Evolutionary conservation across 64 coral and sea anemone genomes (phyloP).

Genomic region (Hydrozoanthus tunicans): DNA sequence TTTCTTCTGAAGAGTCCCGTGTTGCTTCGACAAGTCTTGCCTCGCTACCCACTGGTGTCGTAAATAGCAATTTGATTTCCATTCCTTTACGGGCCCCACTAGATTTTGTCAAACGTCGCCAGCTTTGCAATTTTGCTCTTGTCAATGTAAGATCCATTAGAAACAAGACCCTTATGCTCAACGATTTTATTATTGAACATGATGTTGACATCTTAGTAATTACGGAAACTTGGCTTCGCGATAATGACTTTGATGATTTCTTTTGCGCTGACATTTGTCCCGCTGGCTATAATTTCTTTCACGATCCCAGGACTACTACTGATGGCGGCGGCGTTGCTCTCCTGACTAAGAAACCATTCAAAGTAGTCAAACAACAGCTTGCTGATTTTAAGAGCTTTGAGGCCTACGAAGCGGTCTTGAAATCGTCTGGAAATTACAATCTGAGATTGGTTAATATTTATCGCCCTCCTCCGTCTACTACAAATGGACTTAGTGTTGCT

Average conservation of each 20-base stretch:
- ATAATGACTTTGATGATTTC: not conserved
- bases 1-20: not conserved
- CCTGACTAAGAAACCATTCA: slow-evolving; percentile 4
- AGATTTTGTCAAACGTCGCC: slow-evolving; percentile 1
- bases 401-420: not conserved
- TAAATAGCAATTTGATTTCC: not conserved
- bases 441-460: not conserved
- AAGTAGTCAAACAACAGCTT: not conserved
- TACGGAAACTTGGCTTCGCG: not conserved
- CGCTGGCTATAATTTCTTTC: not conserved
- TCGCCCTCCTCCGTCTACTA: slow-evolving; percentile 1
- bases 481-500: slow-evolving; percentile 3
- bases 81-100: not conserved
- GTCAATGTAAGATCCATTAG: slow-evolving; percentile 32
- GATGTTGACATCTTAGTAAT: slow-evolving; percentile 15
- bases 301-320: not conserved
- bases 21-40: slow-evolving; percentile 12
- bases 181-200: slow-evolving; percentile 18
- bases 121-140: slow-evolving; percentile 29
- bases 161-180: slow-evolving; percentile 39
- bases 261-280: not conserved
- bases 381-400: slow-evolving; percentile 1
- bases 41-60: not conserved
- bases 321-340: not conserved
- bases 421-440: slow-evolving; percentile 20